These are phyloP conservation scores for Agonopterix alstromeriana DNA, from an alignment of 2,888 invertebrate species.

Conservation along the genomic window DNA sequence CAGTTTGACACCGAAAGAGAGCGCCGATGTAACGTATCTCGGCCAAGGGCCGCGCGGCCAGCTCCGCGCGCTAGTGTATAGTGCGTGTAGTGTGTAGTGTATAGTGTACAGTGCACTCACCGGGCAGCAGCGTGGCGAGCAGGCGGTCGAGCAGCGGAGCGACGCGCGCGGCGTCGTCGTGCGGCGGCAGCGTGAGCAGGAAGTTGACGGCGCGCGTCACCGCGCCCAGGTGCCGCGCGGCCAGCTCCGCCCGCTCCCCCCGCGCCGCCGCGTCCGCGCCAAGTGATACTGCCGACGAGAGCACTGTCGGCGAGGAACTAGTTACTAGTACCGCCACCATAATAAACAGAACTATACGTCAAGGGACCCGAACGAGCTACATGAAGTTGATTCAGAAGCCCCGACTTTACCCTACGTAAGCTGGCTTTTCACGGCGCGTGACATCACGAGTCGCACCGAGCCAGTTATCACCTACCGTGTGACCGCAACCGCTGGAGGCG, in stretches of 20 bases:
- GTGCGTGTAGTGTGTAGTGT: no score
- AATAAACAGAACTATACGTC: not conserved
- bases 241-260: slow-evolving; percentile 52
- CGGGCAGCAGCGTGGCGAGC: slow-evolving; percentile 66
- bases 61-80: no score
- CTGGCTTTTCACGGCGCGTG: no score
- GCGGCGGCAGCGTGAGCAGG: slow-evolving; percentile 37
- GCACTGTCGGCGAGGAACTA: slow-evolving; percentile 26
- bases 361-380: no score
- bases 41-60: no score
- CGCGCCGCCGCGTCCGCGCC: slow-evolving; percentile 29
- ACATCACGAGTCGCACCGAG: no score
- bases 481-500: no score
- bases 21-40: no score
- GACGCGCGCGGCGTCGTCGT: slow-evolving; percentile 31
- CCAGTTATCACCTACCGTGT: no score
- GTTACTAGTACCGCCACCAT: not conserved
- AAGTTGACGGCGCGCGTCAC: slow-evolving; percentile 71
- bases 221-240: slow-evolving; percentile 69
- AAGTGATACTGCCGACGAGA: slow-evolving; percentile 47
- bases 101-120: slow-evolving; percentile 21
- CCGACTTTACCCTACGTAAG: no score
- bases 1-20: no score
- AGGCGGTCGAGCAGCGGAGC: slow-evolving; percentile 62
- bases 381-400: no score